Evolutionary conservation across 1,140 invertebrate genomes (phyloP), one percentile per base, ranked within the genome.

Genomic region (Drosophila mayri): DNA sequence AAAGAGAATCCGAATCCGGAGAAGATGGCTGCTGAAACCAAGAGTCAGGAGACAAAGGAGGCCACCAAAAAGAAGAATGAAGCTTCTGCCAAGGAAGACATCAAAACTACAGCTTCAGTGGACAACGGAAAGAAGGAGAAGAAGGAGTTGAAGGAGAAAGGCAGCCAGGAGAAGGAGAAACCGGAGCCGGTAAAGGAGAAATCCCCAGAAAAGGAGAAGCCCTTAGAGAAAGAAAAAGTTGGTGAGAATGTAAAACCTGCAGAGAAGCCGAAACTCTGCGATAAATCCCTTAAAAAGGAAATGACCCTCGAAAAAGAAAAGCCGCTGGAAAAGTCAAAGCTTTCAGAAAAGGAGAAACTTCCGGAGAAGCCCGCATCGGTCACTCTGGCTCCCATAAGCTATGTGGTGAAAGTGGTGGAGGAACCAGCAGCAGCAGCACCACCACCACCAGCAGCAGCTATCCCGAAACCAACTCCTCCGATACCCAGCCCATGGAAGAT

Each of bases 401-500:
- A 66, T 18, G 2, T 22, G 22, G 63, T 66, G 3, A 66, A 61
- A 6, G 63, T 66, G 20, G 32, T 66, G 20, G 63, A 66, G 32
- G 30, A 61, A 14, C 10, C 35, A 11, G n/a, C 46, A 12, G 8
- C 59, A n/a, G 5, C 20, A 22, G 6, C 41, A 20, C 44, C 37
- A 38, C 1, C 30, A 28, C 7, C 28, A 28, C 28, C 28, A 28
- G 28, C 28, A 28, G 28, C 28, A 28, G 28, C 28, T 16, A 18
- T 25, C 28, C 38, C 30, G 11, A 64, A 57, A 6, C 50, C 62
- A 6, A n/a, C 20, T 16, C 38, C 54, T 16, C 16, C 54, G 6
- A 22, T 65, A 0, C 30, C 49, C 32, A 12, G 70, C 55, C 70
- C 71, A 0, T 74, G 71, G 71, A 74, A 73, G 6, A 22, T 59